Evolutionary conservation across 2,113 vertebrate species (phyloP), one percentile per base, ranked within the genome.

Genomic region (Engraulis encrasicolus): DNA sequence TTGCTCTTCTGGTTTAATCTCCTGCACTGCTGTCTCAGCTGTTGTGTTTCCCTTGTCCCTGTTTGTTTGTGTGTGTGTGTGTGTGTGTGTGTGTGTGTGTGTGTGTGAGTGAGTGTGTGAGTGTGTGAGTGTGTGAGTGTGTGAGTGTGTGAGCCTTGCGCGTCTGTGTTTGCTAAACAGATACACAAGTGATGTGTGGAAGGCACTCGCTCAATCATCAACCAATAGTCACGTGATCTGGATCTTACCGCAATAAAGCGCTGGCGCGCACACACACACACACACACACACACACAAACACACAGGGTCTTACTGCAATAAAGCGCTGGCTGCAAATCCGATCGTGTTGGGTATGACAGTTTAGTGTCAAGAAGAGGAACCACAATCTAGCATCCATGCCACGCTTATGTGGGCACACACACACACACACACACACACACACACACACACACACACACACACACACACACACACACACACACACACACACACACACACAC

Each of bases 361-460:
- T n/a, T 27, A 71, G 61, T 71, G 27, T 34, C 23, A 34, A 14
- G 23, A 71, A 34, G 31, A 71, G n/a, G 27, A 27, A 58, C 5
- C 19, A 27, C 27, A 27, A 20, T 6, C 19, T 20, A 66, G 3
- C 58, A 36, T 74, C 66, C 34, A 34, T 14, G 14, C 31, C 14
- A 34, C 66, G 34, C 66, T n/a, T n/a, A n/a, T n/a, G n/a, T n/a
- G n/a, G n/a, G n/a, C n/a, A n/a, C n/a, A n/a, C n/a, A n/a, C n/a
- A 27, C 58, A 31, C 58, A 27, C n/a, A 27, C 58, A 12, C 58
- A 66, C 58, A 66, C 58, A 31, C 23, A 66, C n/a, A 27, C 58
- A 66, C 58, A 66, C 58, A 66, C 58, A 66, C 58, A 66, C 58
- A 27, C n/a, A 66, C n/a, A 27, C 58, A 66, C 58, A 66, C 58